Percentiles rank a stretch among this genome's conserved stretches.
phyloP scores from a whole-genome alignment of 2,113 vertebrate genomes.

The Oncorhynchus gorbuscha region DNA sequence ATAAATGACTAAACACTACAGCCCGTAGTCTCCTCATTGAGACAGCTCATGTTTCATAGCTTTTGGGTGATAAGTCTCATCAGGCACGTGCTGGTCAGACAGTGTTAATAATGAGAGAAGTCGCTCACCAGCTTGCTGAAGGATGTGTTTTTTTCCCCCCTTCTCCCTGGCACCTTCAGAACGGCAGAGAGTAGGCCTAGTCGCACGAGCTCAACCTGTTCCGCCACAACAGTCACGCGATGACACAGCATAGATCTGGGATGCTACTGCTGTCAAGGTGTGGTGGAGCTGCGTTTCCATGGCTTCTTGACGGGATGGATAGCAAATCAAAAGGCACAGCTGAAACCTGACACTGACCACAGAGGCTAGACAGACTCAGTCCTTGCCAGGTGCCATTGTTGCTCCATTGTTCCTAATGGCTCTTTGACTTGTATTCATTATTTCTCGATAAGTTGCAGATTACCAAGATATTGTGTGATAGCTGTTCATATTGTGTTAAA shows the following conservation, averaged over 20 bases:
- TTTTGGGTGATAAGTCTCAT: conserved; percentile 36
- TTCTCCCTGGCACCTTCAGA: conserved; percentile 12
- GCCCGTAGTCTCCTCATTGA: conserved; percentile 27
- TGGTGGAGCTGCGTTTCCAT: conserved; percentile 3
- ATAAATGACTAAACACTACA: conserved; percentile 36
- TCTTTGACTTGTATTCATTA: no score
- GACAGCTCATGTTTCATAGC: conserved; percentile 53
- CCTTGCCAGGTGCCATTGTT: not conserved
- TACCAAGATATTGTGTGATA: no score
- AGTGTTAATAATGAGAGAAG: conserved; percentile 28
- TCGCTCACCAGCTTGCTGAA: conserved; percentile 17
- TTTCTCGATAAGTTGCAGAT: no score
- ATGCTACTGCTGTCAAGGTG: not conserved
- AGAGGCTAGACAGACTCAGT: not conserved
- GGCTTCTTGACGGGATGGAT: not conserved
- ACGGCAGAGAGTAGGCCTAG: conserved; percentile 8
- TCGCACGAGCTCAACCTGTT: conserved; percentile 19
- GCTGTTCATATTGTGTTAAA: no score
- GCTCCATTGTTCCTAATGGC: no score
- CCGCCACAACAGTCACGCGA: not conserved
- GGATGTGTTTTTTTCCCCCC: not conserved
- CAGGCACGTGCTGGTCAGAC: conserved; percentile 35
- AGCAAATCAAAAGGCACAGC: not conserved
- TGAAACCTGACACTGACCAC: not conserved
- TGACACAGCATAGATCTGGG: not conserved